These are phyloP conservation scores for Sigmodon hispidus DNA, from an alignment of 2,113 vertebrate genomes.

Conservation along the genomic window DNA sequence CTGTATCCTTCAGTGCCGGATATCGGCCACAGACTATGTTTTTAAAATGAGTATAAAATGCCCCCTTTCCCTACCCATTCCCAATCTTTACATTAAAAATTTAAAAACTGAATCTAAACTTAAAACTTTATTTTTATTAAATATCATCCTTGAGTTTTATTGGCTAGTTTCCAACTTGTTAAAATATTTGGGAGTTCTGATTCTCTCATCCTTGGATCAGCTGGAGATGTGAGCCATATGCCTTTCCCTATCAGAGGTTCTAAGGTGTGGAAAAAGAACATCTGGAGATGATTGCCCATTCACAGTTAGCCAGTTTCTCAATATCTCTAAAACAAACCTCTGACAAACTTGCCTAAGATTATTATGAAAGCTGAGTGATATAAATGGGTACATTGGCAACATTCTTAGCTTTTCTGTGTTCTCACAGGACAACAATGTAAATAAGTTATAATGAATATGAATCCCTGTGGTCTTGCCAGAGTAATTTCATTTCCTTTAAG, in stretches of 20 bases:
- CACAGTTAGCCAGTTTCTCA: background rate
- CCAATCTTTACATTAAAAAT: background rate
- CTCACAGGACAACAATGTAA: background rate
- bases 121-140: conserved; percentile 34
- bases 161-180: conserved; percentile 37
- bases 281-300: background rate
- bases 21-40: background rate
- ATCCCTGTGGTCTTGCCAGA: background rate
- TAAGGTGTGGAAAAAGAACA: background rate
- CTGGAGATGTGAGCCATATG: conserved; percentile 16
- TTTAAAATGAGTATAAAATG: background rate
- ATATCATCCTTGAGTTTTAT: conserved; percentile 51
- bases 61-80: too few species aligned
- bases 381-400: too few species aligned
- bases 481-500: background rate
- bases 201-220: background rate
- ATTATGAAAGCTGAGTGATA: background rate
- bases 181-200: conserved; percentile 51
- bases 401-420: background rate
- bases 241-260: background rate
- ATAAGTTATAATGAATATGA: background rate
- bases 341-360: background rate
- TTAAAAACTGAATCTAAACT: conserved; percentile 12
- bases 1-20: background rate
- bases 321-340: background rate